phyloP scores from a whole-genome alignment of 2,797 vertebrate genomes.

The Iguana delicatissima region DNA sequence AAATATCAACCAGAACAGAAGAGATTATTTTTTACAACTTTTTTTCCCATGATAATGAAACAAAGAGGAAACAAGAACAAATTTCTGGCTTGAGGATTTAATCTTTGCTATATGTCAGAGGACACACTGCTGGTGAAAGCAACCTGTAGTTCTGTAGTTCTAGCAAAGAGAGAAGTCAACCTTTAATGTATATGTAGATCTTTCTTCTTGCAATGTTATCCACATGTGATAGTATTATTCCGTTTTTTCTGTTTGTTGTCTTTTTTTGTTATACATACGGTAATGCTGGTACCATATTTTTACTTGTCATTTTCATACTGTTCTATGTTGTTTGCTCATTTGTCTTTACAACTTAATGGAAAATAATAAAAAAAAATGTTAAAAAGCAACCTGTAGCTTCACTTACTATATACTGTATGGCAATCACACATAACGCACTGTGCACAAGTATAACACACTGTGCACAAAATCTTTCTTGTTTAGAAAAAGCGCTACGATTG shows the following conservation, averaged over 20 bases:
- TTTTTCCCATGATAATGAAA: not conserved
- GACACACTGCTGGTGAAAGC: not conserved
- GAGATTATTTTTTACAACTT: not conserved
- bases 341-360: too few species aligned
- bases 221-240: too few species aligned
- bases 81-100: not conserved
- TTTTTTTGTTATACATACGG: too few species aligned
- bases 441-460: not conserved
- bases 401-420: not conserved
- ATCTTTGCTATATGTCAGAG: not conserved
- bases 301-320: too few species aligned
- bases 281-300: too few species aligned
- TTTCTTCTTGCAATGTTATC: too few species aligned
- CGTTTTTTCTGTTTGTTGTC: too few species aligned
- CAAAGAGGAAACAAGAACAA: not conserved
- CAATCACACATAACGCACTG: not conserved
- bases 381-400: not conserved
- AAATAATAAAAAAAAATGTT: too few species aligned
- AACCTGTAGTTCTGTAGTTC: not conserved
- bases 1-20: slow-evolving; percentile 13
- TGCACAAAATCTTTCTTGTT: not conserved
- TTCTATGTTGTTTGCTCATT: too few species aligned
- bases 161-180: too few species aligned
- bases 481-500: not conserved
- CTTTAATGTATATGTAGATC: too few species aligned